Evolutionary conservation across 2,888 invertebrate species (phyloP).

Genomic region (Carterocephalus palaemon): DNA sequence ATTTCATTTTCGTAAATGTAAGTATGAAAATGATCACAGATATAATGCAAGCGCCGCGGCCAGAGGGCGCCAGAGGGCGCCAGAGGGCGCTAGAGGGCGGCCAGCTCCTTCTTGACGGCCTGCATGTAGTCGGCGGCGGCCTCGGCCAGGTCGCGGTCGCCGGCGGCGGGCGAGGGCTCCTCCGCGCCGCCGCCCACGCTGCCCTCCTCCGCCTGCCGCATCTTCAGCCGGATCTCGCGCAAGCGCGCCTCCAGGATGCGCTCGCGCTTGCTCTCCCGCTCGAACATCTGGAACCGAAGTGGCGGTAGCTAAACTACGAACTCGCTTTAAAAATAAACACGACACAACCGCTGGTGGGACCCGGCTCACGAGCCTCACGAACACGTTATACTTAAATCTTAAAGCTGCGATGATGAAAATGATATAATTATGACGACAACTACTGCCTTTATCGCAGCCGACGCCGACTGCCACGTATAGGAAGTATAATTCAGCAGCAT

Average conservation of each 20-base stretch:
- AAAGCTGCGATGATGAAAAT: no score
- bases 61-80: no score
- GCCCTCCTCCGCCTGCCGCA: slow-evolving; percentile 54
- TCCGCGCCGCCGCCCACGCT: slow-evolving; percentile 38
- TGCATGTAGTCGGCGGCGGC: slow-evolving; percentile 47
- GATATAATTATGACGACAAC: not conserved
- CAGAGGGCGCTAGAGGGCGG: slow-evolving; percentile 29
- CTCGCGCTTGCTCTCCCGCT: slow-evolving; percentile 91
- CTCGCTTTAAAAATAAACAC: no score
- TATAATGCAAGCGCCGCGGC: not conserved
- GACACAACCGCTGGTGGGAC: no score
- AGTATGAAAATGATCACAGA: no score
- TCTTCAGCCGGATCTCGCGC: slow-evolving; percentile 85
- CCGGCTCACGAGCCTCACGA: no score
- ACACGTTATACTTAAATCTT: no score
- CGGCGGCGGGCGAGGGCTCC: slow-evolving; percentile 44
- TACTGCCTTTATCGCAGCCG: not conserved
- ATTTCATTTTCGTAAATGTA: no score
- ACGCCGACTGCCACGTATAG: not conserved
- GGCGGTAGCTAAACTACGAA: not conserved
- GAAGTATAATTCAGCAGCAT: not conserved
- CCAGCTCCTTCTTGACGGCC: slow-evolving; percentile 45
- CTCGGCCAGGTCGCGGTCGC: slow-evolving; percentile 53
- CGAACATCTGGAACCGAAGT: slow-evolving; percentile 82
- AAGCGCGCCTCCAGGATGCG: slow-evolving; percentile 93